These are phyloP conservation scores for Apolygus lucorum DNA, from an alignment of 1,140 invertebrate genomes.

Conservation along the genomic window DNA sequence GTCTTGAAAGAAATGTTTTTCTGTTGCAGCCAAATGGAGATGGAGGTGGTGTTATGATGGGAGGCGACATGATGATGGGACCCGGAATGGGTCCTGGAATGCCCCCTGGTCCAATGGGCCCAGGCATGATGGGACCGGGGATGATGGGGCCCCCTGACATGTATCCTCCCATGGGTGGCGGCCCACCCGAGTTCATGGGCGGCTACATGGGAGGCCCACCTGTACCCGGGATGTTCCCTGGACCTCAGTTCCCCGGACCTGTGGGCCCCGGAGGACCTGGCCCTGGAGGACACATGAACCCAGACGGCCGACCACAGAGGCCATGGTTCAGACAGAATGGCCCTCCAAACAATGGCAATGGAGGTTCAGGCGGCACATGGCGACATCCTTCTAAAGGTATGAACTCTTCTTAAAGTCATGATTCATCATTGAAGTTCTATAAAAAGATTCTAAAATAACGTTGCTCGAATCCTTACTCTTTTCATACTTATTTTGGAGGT, in stretches of 20 bases:
- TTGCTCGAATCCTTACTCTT: too few species aligned
- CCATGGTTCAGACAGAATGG: slow-evolving; percentile 22
- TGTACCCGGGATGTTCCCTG: neutral
- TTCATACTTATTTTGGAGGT: too few species aligned
- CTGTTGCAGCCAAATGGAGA: slow-evolving; percentile 2
- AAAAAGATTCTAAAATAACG: too few species aligned
- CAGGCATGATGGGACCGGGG: slow-evolving; percentile 22
- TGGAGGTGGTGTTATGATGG: slow-evolving; percentile 13
- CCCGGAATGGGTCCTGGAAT: neutral
- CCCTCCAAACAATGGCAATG: slow-evolving; percentile 11
- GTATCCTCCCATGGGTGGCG: slow-evolving; percentile 7
- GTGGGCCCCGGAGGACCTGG: neutral
- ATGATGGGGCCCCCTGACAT: slow-evolving; percentile 27
- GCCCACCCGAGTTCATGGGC: slow-evolving; percentile 19
- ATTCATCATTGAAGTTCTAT: too few species aligned
- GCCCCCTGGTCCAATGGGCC: neutral
- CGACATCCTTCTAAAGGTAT: slow-evolving; percentile 19
- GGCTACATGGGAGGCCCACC: neutral
- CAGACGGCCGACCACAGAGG: slow-evolving; percentile 12
- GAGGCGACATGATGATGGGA: slow-evolving; percentile 2
- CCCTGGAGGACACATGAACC: neutral
- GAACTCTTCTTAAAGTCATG: too few species aligned
- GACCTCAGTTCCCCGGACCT: slow-evolving; percentile 3
- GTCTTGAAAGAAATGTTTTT: neutral
- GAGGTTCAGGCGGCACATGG: slow-evolving; percentile 23